phyloP scores from a whole-genome alignment of 1,140 invertebrate species.

The Hyles euphorbiae region DNA sequence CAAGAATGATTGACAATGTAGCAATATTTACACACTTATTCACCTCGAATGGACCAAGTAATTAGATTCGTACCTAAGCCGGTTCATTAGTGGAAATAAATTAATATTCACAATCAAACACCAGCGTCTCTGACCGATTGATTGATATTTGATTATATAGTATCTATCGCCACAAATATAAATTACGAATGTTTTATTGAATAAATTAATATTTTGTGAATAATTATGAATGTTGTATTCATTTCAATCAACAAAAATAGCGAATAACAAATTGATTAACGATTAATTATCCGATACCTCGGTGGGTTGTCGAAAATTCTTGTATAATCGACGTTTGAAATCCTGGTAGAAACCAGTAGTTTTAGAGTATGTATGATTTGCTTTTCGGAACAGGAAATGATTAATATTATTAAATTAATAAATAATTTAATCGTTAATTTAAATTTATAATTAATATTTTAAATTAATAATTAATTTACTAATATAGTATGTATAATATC shows the following conservation, averaged over 20 bases:
- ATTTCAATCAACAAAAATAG: not conserved
- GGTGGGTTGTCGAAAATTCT: not conserved
- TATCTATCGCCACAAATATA: slow-evolving; percentile 3
- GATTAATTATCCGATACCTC: not conserved
- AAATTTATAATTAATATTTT: not conserved
- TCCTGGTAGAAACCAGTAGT: not conserved
- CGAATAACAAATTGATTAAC: not conserved
- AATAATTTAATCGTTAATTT: too few species aligned
- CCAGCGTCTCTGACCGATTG: not conserved
- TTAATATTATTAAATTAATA: not conserved
- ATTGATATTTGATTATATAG: slow-evolving; percentile 8
- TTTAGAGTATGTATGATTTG: too few species aligned
- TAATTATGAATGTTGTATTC: not conserved
- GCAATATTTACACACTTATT: not conserved
- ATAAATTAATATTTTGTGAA: slow-evolving; percentile 3
- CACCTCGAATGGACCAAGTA: not conserved
- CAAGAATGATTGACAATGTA: not conserved
- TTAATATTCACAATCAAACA: slow-evolving; percentile 1
- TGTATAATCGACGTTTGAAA: not conserved
- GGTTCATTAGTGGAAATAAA: slow-evolving; percentile 12
- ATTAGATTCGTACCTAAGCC: not conserved
- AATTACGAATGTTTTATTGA: slow-evolving; percentile 3
- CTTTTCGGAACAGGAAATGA: not conserved
- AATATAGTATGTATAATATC: too few species aligned
- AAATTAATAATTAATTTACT: not conserved